Evolutionary conservation across 2,888 invertebrate genomes (phyloP), one percentile per base, ranked within the genome.

Genomic region (Oegoconia quadripuncta): DNA sequence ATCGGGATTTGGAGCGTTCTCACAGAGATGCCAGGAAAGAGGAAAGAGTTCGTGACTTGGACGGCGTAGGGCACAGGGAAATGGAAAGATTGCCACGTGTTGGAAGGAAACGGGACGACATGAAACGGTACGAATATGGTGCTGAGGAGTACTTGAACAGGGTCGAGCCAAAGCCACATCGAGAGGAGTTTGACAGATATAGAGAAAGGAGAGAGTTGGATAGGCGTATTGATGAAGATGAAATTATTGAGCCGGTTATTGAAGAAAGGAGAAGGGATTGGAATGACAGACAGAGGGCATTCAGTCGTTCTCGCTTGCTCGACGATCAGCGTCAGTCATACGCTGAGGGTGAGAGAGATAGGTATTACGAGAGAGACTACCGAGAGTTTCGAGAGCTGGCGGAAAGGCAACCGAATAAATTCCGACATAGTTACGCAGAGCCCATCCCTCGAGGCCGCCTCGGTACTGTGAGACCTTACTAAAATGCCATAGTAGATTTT

Each of bases 391-490:
- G 77, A 16, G 86, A 87, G 14, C 58, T 86, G 8, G 65, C 82
- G 1, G 86, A 86, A 8, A 52, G 87, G 18, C 81, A 79, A 46
- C 81, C 74, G 58, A 66, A 75, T n/a, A 86, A 88, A 52, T 84
- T 84, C 66, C 86, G 92, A 35, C 92, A 92, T 59, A 92, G 91
- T 61, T 92, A 91, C 55, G 92, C 91, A n/a, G 92, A 92, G 52
- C 90, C 91, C 12, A 89, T 90, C 42, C 81, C 90, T 4, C 69
- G 90, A 45, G 86, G 84, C 12, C 77, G 88, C 27, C 74, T 88
- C 32, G 87, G 86, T 8, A 80, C 88, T 31, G 87, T 88, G 45
- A 67, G 88, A 56, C 88, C 88, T 38, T 88, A 88, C 58, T 88
- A 59, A 86, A 57, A 73, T 78, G 87, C 86, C 86, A 86, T 87